phyloP scores from a whole-genome alignment of 1,140 invertebrate species.

The fruit fly (Drosophila melanogaster) region DNA sequence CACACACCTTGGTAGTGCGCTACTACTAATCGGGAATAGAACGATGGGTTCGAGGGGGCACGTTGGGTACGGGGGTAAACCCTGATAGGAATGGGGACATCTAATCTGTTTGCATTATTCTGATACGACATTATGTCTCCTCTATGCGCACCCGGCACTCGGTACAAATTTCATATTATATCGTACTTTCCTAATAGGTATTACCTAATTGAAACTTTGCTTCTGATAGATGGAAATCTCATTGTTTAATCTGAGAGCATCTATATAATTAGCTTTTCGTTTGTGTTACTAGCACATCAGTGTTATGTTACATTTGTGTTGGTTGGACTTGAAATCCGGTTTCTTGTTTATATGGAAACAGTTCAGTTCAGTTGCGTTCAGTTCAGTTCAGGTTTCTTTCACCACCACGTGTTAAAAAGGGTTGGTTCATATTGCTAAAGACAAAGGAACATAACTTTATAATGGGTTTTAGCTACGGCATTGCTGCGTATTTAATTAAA shows the following conservation, averaged over 20 bases:
- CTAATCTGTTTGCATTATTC: slow-evolving; percentile 44
- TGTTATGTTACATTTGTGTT: slow-evolving; percentile 3
- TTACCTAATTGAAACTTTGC: not conserved
- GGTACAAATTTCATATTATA: not conserved
- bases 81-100: slow-evolving; percentile 29
- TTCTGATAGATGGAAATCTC: not conserved
- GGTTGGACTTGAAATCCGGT: slow-evolving; percentile 14
- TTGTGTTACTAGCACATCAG: not conserved
- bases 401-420: slow-evolving; percentile 29
- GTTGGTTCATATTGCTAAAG: slow-evolving; percentile 31
- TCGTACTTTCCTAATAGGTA: slow-evolving; percentile 3
- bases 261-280: not conserved
- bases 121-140: slow-evolving; percentile 36
- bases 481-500: slow-evolving; percentile 12
- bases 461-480: slow-evolving; percentile 8
- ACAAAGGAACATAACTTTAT: slow-evolving; percentile 16
- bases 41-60: too few species aligned
- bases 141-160: slow-evolving; percentile 3
- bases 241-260: not conserved
- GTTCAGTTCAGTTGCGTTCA: slow-evolving; percentile 8
- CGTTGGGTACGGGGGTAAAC: not conserved
- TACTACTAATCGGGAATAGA: slow-evolving; percentile 20
- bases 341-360: slow-evolving; percentile 23
- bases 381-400: slow-evolving; percentile 10
- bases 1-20: slow-evolving; percentile 47